Evolutionary conservation across 2,113 vertebrate genomes (phyloP).

Genomic region (Falcunculus frontatus): DNA sequence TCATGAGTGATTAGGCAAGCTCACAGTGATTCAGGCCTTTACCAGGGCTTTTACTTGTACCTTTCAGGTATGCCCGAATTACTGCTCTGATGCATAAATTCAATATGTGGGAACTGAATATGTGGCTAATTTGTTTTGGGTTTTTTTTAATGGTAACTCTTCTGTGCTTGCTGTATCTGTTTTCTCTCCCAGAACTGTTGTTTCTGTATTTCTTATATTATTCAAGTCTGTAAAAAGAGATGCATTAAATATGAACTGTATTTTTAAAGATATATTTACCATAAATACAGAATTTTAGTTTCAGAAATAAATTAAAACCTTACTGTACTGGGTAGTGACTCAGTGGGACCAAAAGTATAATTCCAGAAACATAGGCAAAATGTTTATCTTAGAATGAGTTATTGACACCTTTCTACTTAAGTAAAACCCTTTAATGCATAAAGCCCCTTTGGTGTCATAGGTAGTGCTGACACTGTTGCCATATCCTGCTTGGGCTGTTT

Average conservation of each 20-base stretch:
- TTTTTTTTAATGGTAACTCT: not conserved
- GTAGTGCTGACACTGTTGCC: not conserved
- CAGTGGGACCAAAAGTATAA: not conserved
- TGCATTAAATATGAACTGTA: not conserved
- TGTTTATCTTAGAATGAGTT: not conserved
- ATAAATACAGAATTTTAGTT: not conserved
- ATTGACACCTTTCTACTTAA: not conserved
- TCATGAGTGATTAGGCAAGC: not conserved
- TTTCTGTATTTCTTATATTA: not conserved
- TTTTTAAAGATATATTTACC: not conserved
- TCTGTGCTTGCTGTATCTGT: not conserved
- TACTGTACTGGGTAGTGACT: not conserved
- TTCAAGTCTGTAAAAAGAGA: not conserved
- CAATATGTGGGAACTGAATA: not conserved
- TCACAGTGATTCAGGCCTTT: not conserved
- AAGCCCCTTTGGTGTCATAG: not conserved
- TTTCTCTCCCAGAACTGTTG: not conserved
- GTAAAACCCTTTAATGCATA: not conserved
- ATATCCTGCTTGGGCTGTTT: not conserved
- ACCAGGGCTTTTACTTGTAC: not conserved
- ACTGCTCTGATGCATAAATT: not conserved
- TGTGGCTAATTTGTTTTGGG: not conserved
- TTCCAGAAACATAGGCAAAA: not conserved
- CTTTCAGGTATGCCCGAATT: not conserved
- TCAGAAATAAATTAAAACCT: not conserved